Percentiles rank a stretch among this genome's conserved stretches.
phyloP scores from a whole-genome alignment of 2,113 vertebrate species.

The Gopherus evgoodei region DNA sequence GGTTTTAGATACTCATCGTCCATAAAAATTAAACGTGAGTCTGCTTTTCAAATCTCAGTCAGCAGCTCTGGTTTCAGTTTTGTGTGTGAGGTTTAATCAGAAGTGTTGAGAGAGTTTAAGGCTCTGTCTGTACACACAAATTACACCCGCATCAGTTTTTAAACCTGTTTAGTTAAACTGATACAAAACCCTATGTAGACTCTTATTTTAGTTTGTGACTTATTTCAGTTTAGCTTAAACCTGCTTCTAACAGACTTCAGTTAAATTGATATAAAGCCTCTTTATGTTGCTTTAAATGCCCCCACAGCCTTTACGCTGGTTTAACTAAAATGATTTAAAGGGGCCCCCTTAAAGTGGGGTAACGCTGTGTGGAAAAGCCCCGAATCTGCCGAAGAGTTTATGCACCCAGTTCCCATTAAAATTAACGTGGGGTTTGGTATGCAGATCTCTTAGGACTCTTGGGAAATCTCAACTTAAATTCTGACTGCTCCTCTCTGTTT shows the following conservation, averaged over 20 bases:
- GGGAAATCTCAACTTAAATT: background rate
- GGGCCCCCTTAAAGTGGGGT: background rate
- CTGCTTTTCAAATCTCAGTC: background rate
- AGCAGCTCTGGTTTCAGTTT: background rate
- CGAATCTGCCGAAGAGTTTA: background rate
- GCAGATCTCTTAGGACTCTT: too few relatives aligned
- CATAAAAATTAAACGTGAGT: background rate
- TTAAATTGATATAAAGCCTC: background rate
- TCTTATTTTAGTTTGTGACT: background rate
- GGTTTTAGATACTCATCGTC: background rate
- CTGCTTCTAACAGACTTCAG: background rate
- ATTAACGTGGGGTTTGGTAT: background rate
- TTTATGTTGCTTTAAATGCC: background rate
- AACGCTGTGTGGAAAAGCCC: accelerated
- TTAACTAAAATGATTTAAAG: background rate
- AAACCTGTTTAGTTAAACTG: background rate
- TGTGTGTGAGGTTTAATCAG: background rate
- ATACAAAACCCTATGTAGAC: background rate
- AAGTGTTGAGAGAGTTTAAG: background rate
- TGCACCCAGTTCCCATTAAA: background rate
- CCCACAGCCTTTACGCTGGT: background rate
- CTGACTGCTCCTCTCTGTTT: background rate
- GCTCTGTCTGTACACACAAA: background rate
- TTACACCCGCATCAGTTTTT: background rate
- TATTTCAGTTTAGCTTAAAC: background rate